Evolutionary conservation across 2,113 vertebrate species (phyloP).

Genomic region (Nettapus auritus): DNA sequence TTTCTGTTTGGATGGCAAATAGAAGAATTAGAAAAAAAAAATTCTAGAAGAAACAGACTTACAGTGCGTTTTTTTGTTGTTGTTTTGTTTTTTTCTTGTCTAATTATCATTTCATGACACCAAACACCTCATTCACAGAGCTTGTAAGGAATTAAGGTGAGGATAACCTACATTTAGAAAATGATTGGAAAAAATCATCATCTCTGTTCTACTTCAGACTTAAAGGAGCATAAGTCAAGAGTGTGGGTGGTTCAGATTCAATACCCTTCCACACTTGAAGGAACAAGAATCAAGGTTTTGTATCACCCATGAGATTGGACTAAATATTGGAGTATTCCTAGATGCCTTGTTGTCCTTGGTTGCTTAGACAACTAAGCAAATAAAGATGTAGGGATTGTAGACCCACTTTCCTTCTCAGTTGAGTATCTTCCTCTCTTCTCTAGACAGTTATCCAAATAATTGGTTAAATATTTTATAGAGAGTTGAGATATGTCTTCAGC

Average conservation of each 20-base stretch:
- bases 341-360: background rate
- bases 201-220: background rate
- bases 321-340: background rate
- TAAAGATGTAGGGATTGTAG: background rate
- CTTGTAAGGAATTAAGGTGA: background rate
- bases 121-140: background rate
- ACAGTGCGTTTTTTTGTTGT: background rate
- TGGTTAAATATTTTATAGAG: background rate
- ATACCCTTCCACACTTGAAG: background rate
- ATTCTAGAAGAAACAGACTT: background rate
- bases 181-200: background rate
- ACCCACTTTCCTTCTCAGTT: background rate
- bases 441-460: background rate
- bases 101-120: background rate
- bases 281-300: background rate
- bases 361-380: background rate
- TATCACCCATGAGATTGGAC: background rate
- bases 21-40: background rate
- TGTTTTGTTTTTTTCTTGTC: fast-evolving
- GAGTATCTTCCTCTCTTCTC: background rate
- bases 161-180: background rate
- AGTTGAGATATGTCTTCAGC: background rate
- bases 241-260: background rate
- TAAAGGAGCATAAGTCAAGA: background rate
- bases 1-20: background rate